A percentile compares a stretch with the other conserved stretches of the same genome.
phyloP scores from a whole-genome alignment of 2,797 vertebrate species.

The Sebastes cheni region DNA sequence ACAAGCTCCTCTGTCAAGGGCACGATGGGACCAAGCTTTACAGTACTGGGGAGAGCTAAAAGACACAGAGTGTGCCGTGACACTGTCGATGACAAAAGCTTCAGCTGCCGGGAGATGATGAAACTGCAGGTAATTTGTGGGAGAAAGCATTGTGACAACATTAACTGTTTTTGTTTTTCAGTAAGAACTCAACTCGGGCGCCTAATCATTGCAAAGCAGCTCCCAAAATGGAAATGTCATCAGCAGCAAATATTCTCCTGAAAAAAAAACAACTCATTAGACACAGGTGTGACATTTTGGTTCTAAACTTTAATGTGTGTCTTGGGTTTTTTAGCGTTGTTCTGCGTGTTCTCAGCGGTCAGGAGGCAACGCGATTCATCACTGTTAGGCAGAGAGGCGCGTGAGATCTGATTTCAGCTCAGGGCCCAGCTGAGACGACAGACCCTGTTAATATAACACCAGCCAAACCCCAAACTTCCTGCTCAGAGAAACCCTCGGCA shows the following conservation, averaged over 20 bases:
- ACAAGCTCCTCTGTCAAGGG: constrained; percentile 77
- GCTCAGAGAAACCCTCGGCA: constrained; percentile 59
- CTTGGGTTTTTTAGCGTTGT: constrained; percentile 10
- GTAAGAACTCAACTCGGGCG: constrained; percentile 18
- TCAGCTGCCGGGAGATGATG: constrained; percentile 47
- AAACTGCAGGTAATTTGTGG: constrained; percentile 61
- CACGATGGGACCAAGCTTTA: constrained; percentile 56
- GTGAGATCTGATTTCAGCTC: constrained; percentile 66
- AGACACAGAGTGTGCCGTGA: constrained; percentile 26
- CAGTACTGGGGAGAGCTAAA: constrained; percentile 36
- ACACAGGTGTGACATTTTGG: constrained; percentile 25
- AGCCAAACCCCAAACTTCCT: constrained; percentile 64
- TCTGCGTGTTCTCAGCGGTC: constrained; percentile 37
- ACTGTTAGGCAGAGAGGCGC: constrained; percentile 40
- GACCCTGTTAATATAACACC: constrained; percentile 64
- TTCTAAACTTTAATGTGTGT: not conserved
- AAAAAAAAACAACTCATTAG: not conserved
- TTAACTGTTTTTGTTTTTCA: constrained; percentile 33
- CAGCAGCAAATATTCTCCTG: not conserved
- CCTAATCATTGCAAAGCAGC: constrained; percentile 13
- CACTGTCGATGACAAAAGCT: constrained; percentile 29
- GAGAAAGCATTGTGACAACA: constrained; percentile 22
- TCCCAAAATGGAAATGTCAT: not conserved
- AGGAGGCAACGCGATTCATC: constrained; percentile 56
- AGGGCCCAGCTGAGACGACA: constrained; percentile 65